Conservation (phyloP, 2,797 vertebrate species). For the Neostethus bicornis region DNA sequence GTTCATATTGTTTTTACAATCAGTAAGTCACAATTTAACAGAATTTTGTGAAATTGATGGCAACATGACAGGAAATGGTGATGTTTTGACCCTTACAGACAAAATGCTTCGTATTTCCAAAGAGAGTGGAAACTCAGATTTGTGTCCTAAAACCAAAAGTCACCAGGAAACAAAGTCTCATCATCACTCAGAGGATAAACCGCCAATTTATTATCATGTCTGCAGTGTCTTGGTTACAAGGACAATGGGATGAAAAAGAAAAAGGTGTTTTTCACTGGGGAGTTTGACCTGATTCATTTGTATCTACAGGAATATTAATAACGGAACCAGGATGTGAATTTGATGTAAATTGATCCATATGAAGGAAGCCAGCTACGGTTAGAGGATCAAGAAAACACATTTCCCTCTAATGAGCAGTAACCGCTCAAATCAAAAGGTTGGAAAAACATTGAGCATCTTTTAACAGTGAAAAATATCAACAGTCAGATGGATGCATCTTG, state of each 20-base stretch:
- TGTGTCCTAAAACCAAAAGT: constrained; percentile 23
- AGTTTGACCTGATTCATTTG: constrained; percentile 54
- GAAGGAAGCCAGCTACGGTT: constrained; percentile 40
- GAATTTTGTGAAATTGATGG: no score
- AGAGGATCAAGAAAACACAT: constrained; percentile 50
- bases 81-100: background rate
- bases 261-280: constrained; percentile 20
- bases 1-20: constrained; percentile 11
- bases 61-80: background rate
- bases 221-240: background rate
- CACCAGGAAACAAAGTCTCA: constrained; percentile 44
- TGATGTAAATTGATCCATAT: constrained; percentile 43
- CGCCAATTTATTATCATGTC: constrained; percentile 42
- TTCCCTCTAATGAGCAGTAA: constrained; percentile 59
- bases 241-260: constrained; percentile 39
- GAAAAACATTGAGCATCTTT: constrained; percentile 46
- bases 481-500: constrained; percentile 21
- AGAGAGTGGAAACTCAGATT: constrained; percentile 5
- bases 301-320: constrained; percentile 61
- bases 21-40: constrained; percentile 11
- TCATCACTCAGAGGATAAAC: constrained; percentile 42
- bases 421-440: constrained; percentile 44
- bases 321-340: constrained; percentile 35
- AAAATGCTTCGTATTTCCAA: no score
- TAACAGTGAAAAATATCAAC: constrained; percentile 42